Base-by-base conservation (phyloP, 2,888 invertebrate species). In the Patella ulyssiponensis region DNA sequence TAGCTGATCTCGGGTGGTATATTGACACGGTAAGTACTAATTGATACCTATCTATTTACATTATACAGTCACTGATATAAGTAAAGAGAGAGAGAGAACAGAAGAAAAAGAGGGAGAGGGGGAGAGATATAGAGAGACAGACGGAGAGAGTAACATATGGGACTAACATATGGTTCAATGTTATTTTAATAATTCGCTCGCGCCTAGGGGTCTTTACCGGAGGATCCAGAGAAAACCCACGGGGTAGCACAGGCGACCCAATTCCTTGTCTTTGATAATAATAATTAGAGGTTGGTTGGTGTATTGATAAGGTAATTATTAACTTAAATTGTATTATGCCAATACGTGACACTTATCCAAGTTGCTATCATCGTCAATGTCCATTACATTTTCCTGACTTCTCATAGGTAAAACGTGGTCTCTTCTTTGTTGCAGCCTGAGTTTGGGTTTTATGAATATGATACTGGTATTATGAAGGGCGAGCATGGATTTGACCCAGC, bases 1-100 rank as follows among this genome's bases (percentile, higher is more conserved):
- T 86, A 9, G 85, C 87, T 5, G 87, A 88, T 7, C 75, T 82
- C 3, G 90, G 89, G 9, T 89, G 86, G 85, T 83, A 79, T 58
- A 84, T 88, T 3, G 69, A 82, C 11, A 83, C 83, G 56, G 87
- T 87, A 79, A 82, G 84, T 80, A 14, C 5, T 12, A 17, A 54
- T 23, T 27, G 72, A 17, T 56, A 53, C 33, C 70, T 17, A 5
- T 4, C 5, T 17, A n/a, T 73, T 53, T 9, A 17, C n/a, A 17
- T 15, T 17, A 0, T 7, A 9, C 5, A 17, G 12, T 58, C n/a
- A 33, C 27, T 69, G 20, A 1, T n/a, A 69, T n/a, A 33, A 56
- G 20, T 33, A 56, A 12, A 14, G 5, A 7, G 64, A 33, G 27
- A 27, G 27, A 27, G 2, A 27, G 27, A n/a, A n/a, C n/a, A n/a